Percentiles rank a stretch among this genome's conserved stretches.
Evolutionary conservation across 2,113 vertebrate species (phyloP).

Genomic region (Paracanthobrama guichenoti): DNA sequence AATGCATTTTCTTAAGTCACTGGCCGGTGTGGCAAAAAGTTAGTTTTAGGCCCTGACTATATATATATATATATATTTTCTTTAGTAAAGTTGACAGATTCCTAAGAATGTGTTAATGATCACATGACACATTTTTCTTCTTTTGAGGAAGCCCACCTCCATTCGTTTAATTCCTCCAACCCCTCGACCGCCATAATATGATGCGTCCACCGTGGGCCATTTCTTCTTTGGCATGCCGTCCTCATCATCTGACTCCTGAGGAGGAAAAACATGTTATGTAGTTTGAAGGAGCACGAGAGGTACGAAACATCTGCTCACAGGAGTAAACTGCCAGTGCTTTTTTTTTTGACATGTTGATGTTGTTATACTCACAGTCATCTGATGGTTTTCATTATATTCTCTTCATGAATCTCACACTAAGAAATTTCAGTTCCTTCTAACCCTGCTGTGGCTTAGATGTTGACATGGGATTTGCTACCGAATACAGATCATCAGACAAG

Average conservation of each 20-base stretch:
- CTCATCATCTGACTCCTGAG: slow-evolving; percentile 86
- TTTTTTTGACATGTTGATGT: slow-evolving; percentile 15
- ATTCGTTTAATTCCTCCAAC: slow-evolving; percentile 89
- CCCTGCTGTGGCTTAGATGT: slow-evolving; percentile 5
- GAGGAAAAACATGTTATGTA: slow-evolving; percentile 6
- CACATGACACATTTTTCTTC: not conserved
- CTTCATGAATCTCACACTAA: not conserved
- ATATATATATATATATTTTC: not conserved
- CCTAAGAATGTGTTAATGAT: not conserved
- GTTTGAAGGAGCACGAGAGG: not conserved
- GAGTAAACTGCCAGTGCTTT: not conserved
- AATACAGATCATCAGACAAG: not conserved
- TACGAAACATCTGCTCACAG: slow-evolving; percentile 9
- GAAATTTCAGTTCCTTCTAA: not conserved
- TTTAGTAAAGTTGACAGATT: not conserved
- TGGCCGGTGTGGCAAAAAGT: too few species aligned
- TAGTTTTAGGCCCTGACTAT: too few species aligned
- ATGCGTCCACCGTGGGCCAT: slow-evolving; percentile 88
- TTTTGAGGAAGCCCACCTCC: slow-evolving; percentile 77
- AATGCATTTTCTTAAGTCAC: too few species aligned
- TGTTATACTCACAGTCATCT: slow-evolving; percentile 4
- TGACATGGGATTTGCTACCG: not conserved
- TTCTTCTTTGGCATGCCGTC: slow-evolving; percentile 87
- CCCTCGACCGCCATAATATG: slow-evolving; percentile 86
- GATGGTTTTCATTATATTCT: slow-evolving; percentile 19